Evolutionary conservation across 2,888 invertebrate species (phyloP), one percentile per base, ranked within the genome.

Genomic region (Hemaris fuciformis): DNA sequence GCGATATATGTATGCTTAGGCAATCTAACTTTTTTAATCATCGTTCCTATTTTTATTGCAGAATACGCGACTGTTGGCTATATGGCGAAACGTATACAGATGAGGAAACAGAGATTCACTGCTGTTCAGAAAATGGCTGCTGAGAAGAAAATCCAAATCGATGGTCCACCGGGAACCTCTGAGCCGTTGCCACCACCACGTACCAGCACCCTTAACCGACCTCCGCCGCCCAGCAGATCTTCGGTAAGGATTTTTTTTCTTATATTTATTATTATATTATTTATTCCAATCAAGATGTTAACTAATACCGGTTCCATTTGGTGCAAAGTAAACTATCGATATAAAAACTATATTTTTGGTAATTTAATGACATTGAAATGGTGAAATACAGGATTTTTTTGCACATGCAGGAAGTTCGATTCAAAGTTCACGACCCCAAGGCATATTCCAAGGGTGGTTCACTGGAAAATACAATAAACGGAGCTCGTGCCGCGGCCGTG

Each of bases 31-130:
- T 42, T 43, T 42, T 48, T 38, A 42, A 53, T 53, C 27, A 53
- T 53, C 27, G 31, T 53, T 53, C 15, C 27, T 31, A 15, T 59
- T 61, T 71, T 73, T 62, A 27, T 92, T 92, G 72, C 94, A 98
- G 99, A 99, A 94, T 99, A 99, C 91, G 99, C 99, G 70, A 97
- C 98, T 73, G 99, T 99, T 76, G 98, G 98, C 75, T 99, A 99
- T 93, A 97, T 99, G 97, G 98, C 98, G 75, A 99, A 98, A 93
- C 94, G 98, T 89, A 97, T 98, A 89, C 98, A 98, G 88, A 97
- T 98, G 97, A 94, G 98, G 83, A 98, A 98, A 93, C 97, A 97
- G 92, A 95, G 98, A 83, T 97, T 97, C 89, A 94, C 96, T 85
- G 96, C 96, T 72, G 96, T 96, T 72, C 97, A 98, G 88, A 98